These are phyloP conservation scores for Buceros bicornis DNA, from an alignment of 2,797 vertebrate species.

Conservation along the genomic window DNA sequence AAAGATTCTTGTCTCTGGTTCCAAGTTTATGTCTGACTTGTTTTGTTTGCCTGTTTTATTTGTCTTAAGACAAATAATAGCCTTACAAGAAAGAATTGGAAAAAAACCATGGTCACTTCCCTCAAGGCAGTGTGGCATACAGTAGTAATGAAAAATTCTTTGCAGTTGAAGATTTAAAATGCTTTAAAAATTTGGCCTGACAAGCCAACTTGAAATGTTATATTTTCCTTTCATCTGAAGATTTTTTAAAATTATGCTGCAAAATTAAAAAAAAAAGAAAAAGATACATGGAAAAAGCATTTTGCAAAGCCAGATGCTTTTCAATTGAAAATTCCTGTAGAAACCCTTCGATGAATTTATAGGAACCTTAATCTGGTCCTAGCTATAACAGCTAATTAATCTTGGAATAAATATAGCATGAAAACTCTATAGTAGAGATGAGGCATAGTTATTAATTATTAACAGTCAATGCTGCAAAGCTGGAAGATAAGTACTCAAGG, in stretches of 20 bases:
- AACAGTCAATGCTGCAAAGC: slow-evolving; percentile 9
- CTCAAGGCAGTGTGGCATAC: not conserved
- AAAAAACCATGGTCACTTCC: not conserved
- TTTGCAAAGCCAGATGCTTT: not conserved
- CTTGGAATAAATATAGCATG: slow-evolving; percentile 43
- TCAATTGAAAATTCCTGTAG: not conserved
- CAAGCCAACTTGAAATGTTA: not conserved
- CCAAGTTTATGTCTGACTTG: not conserved
- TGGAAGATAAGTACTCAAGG: slow-evolving; percentile 37
- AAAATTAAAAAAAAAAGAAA: not conserved
- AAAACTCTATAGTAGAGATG: not conserved
- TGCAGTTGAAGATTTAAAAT: not conserved
- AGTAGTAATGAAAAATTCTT: not conserved
- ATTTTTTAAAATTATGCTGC: not conserved
- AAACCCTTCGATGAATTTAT: not conserved
- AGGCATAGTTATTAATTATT: slow-evolving; percentile 57
- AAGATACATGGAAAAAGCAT: not conserved
- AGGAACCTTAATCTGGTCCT: slow-evolving; percentile 13
- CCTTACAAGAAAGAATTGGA: not conserved
- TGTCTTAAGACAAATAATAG: not conserved
- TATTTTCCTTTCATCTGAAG: not conserved
- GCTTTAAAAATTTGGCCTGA: not conserved
- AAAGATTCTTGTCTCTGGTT: not conserved
- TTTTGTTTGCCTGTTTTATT: not conserved
- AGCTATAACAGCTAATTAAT: slow-evolving; percentile 39